Evolutionary conservation across 2,113 vertebrate species (phyloP), one percentile per base, ranked within the genome.

Genomic region (Sapajus apella): DNA sequence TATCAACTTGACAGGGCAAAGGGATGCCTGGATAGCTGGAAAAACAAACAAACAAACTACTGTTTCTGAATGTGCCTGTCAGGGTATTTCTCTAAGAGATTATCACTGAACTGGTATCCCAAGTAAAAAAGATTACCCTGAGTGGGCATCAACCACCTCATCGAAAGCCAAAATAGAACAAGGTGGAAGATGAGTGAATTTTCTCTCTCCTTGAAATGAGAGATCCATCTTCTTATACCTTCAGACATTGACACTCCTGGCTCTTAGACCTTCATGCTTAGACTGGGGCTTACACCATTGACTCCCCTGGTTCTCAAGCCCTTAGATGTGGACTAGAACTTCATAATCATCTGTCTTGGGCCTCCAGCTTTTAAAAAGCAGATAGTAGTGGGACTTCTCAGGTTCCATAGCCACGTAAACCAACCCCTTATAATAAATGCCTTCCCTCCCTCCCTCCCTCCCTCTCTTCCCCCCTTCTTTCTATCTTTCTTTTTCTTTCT

Each of bases 171-270:
- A 73, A 18, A n/a, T 35, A 16, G 21, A 73, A 45, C n/a, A 75
- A 18, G 1, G 5, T 43, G 0, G 10, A 30, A 4, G 30, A 25
- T 25, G 55, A 27, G 14, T 13, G 5, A 20, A 40, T 50, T 37
- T 12, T 37, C 68, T 64, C 27, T 52, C 40, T 84, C n/a, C 17
- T 17, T 30, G 25, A 61, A 1, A 23, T 58, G 5, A 61, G 68
- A 37, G 6, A 37, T 27, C 3, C 13, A 25, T 27, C 12, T 20
- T 21, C 8, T 64, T 35, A 11, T 11, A 1, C 10, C 6, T 16
- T 58, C 8, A 25, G 35, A 58, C 37, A 27, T 10, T 35, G 12
- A 35, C 47, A 11, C 11, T 25, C 40, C 61, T 55, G 11, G 11
- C 37, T 55, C 11, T 32, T 70, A 47, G 43, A 8, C 9, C 23